phyloP scores from a whole-genome alignment of 2,113 vertebrate species.

The Brachypteracias leptosomus region DNA sequence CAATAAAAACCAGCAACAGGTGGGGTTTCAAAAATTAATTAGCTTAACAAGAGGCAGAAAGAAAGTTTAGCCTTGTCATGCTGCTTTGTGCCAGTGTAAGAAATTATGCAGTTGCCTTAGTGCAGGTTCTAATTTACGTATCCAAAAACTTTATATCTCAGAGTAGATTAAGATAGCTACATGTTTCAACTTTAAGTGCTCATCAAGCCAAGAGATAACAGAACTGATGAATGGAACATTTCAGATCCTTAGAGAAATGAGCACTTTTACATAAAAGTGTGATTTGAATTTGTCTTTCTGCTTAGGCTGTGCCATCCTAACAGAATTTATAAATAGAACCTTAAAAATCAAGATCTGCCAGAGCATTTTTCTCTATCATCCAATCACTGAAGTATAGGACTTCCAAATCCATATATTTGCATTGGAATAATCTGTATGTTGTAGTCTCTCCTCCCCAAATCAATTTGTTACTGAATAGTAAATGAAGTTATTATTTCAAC shows the following conservation, averaged over 20 bases:
- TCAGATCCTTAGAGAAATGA: slow-evolving; percentile 56
- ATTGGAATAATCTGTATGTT: slow-evolving; percentile 22
- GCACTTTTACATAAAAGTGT: slow-evolving; percentile 49
- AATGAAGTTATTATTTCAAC: not conserved
- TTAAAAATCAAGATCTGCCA: slow-evolving; percentile 39
- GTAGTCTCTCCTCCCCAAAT: slow-evolving; percentile 7
- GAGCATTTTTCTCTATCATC: not conserved
- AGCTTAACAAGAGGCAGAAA: not conserved
- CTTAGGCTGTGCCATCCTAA: slow-evolving; percentile 30
- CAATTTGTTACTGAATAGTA: slow-evolving; percentile 30
- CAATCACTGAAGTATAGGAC: not conserved
- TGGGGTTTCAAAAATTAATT: slow-evolving; percentile 20
- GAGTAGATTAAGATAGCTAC: slow-evolving; percentile 49
- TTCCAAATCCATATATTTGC: slow-evolving; percentile 16
- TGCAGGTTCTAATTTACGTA: slow-evolving; percentile 28
- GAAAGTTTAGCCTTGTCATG: not conserved
- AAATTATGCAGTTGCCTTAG: not conserved
- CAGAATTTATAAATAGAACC: slow-evolving; percentile 52
- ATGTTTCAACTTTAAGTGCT: slow-evolving; percentile 54
- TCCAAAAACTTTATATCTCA: not conserved
- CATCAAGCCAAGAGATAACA: slow-evolving; percentile 49
- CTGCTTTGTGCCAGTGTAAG: not conserved
- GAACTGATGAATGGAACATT: slow-evolving; percentile 62
- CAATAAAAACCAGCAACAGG: not conserved
- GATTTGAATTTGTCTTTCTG: slow-evolving; percentile 56